Base-by-base conservation (phyloP, 2,888 invertebrate genomes). In the Ornithoptera alexandrae region DNA sequence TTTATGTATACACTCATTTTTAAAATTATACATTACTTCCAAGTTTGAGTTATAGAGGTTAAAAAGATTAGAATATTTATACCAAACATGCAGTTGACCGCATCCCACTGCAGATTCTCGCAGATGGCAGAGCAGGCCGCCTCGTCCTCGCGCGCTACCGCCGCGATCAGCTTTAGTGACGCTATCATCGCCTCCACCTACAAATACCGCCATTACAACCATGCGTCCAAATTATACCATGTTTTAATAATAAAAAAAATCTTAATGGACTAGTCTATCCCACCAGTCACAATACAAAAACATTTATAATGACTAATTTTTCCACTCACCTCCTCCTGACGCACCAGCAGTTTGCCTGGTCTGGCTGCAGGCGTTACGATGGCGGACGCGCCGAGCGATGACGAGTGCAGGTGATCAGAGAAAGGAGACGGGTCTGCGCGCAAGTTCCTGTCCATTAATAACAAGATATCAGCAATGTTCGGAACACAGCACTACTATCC, bases 21-120 rank as follows among this genome's bases (percentile, higher is more conserved):
- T 12, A 12, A 12, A 15, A 46, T 46, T 12, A 46, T 46, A 10
- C 7, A 39, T 39, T 46, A 46, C 46, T 15, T 12, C 15, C 4
- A 46, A 46, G 15, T 15, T 46, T 46, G 12, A 46, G 12, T 46
- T 3, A 30, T 30, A 30, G 30, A 46, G 3, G 15, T 46, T 46
- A 46, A 46, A 46, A 46, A 46, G 46, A 46, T 15, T 46, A 4
- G 2, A 15, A 12, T 12, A 15, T 46, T 39, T 46, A 46, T 8
- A 93, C 93, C 95, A 66, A 98, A 94, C 77, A 98, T 91, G 62
- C 96, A 94, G 74, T 95, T 95, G 69, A 98, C 90, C 0, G 97
- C 96, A 69, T 96, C 95, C 97, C 98, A 98, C 76, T 95, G 96
- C 50, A 97, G 95, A 84, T 97, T 97, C 82, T 98, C 98, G 79